Base-by-base conservation (phyloP, 2,797 vertebrate genomes). In the Danio albolineatus region DNA sequence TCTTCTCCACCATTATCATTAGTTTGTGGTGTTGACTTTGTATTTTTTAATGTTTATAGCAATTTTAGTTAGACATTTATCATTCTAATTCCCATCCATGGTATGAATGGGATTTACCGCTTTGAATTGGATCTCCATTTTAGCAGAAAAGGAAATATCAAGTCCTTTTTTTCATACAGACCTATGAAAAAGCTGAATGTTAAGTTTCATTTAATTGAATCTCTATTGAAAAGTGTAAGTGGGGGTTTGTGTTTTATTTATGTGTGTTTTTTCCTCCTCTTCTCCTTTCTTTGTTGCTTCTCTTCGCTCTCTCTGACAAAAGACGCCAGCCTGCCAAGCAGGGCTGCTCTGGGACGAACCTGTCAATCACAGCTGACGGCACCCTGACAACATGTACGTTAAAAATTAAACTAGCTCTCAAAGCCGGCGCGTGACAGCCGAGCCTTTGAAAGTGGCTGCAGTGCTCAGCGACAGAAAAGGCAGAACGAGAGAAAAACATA, bases 341-440 rank as follows among this genome's bases (percentile, higher is more conserved):
- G 85, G 91, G 91, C 91, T 92, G 94, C 94, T 93, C 91, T 92
- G 94, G 94, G 94, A 95, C 93, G 86, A 89, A 92, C 89, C 94
- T 93, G 94, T 94, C 94, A 95, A 94, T 95, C 94, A 94, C 88
- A 86, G 87, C 92, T 94, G 93, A 94, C 91, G 92, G 93, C 92
- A 86, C 92, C 90, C 92, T 94, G 93, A 94, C 93, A 94, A 94
- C 93, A 91, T 92, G 93, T 93, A 93, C 92, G 92, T 94, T 93
- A 91, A 94, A 94, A 95, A 94, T 95, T 94, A 93, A 95, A 95
- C 93, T 90, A 75, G 89, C 92, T 92, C 93, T 93, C 94, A 94
- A 94, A 94, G 94, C 89, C 89, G 76, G 86, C 77, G 89, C 83
- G 88, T 94, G 94, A 95, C 94, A 94, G 94, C 89, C 76, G 86